Percentiles rank a stretch among this genome's conserved stretches.
These are phyloP conservation scores for Neodontobutis hainanensis DNA, from an alignment of 2,113 vertebrate genomes.

Conservation along the genomic window DNA sequence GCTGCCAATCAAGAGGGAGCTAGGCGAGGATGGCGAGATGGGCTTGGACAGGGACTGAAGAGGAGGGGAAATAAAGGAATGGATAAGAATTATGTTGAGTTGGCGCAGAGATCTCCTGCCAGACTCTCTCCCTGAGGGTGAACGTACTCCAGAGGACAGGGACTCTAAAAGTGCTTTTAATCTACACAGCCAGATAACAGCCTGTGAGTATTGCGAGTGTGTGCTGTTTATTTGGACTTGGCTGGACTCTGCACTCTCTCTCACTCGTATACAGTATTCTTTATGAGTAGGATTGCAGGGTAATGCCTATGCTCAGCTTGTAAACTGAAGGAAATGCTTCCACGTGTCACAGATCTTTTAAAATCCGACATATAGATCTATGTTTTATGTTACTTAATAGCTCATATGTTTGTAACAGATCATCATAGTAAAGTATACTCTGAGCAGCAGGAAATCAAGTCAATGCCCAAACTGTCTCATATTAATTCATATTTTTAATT, in stretches of 20 bases:
- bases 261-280: constrained; percentile 12
- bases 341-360: neutral
- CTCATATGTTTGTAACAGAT: neutral
- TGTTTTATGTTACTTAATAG: too few relatives aligned
- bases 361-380: neutral
- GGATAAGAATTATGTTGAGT: constrained; percentile 39
- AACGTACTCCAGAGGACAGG: constrained; percentile 31
- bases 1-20: constrained; percentile 40
- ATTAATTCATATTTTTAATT: too few relatives aligned
- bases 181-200: constrained; percentile 51
- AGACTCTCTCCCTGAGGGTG: constrained; percentile 32
- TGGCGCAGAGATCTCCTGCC: constrained; percentile 39
- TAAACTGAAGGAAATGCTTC: neutral
- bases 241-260: constrained; percentile 32
- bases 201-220: constrained; percentile 3
- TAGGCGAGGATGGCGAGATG: constrained; percentile 24
- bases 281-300: constrained; percentile 11
- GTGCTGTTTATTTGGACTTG: constrained; percentile 1
- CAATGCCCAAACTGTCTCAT: too few relatives aligned
- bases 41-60: neutral
- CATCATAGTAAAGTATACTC: neutral
- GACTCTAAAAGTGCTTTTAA: constrained; percentile 33
- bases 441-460: neutral
- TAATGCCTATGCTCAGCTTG: neutral
- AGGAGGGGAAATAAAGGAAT: constrained; percentile 6